Conservation (phyloP, 2,113 vertebrate species). For the Sprattus sprattus region DNA sequence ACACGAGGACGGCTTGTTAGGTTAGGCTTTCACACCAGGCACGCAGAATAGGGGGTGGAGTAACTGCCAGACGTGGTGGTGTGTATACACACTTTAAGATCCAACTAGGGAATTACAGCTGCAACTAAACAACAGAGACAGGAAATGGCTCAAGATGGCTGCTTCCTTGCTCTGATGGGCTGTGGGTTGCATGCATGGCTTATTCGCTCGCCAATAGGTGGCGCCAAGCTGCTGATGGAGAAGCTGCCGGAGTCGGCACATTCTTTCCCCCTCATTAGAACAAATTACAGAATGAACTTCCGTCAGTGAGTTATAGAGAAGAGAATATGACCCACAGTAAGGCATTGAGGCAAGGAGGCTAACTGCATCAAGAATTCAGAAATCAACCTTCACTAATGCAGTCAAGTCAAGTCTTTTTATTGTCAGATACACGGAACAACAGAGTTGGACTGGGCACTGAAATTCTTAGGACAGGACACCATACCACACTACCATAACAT, state of each 20-base stretch:
- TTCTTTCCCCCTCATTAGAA: too few relatives aligned
- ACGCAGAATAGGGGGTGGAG: neutral
- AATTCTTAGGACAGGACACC: too few relatives aligned
- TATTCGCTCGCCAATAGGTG: neutral
- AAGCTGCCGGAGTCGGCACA: neutral
- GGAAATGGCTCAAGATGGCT: slow-evolving; percentile 7
- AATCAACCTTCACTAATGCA: too few relatives aligned
- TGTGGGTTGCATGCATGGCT: neutral
- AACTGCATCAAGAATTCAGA: too few relatives aligned
- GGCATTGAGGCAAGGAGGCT: neutral
- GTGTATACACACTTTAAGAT: neutral
- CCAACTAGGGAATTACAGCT: neutral
- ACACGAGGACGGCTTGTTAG: neutral
- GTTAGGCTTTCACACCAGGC: neutral
- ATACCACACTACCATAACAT: too few relatives aligned
- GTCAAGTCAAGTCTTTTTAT: too few relatives aligned
- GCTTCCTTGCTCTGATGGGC: neutral
- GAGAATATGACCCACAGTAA: neutral
- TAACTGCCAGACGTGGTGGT: neutral
- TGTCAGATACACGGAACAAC: too few relatives aligned
- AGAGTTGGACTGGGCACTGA: too few relatives aligned
- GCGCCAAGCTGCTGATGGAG: neutral
- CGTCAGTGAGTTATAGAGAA: neutral
- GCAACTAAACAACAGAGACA: neutral
- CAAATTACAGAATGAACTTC: neutral